Evolutionary conservation across 2,888 invertebrate genomes (phyloP), one percentile per base, ranked within the genome.

Genomic region (Erebia ligea): DNA sequence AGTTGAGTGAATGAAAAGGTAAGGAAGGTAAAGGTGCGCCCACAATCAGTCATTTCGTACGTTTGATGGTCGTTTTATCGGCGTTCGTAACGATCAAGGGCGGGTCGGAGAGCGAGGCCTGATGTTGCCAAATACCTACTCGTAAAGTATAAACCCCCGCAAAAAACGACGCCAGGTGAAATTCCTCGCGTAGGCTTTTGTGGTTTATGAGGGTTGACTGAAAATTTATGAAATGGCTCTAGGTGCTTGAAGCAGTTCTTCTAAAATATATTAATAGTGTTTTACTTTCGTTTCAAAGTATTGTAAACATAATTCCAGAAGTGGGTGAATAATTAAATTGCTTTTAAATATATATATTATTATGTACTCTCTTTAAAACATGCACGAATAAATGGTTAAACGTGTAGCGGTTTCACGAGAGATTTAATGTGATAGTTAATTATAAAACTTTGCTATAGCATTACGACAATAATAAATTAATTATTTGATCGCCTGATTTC

Each of bases 21-120:
- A 13, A 61, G 61, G 19, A 42, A 61, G 61, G 42, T 19, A 40
- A 42, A 59, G 59, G 59, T 17, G 59, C 42, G 10, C 59, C 59
- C 59, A 54, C 54, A 54, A 19, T 54, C 19, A 54, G 59, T 40
- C 17, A n/a, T 40, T 40, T 42, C 40, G 17, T 13, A 45, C 13
- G 45, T 13, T 11, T 45, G 45, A 61, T 45, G 61, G 61, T 45
- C 45, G 62, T 48, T 62, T 62, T 62, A 62, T 48, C 62, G 61
- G 62, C 62, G 13, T 15, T 57, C 61, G 11, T 19, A 45, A 61
- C 61, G n/a, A 42, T 61, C 11, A 61, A 61, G 21, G 10, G 9
- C 42, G 17, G 40, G 59, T 10, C 42, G 59, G 17, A 59, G 59
- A 10, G 59, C 59, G 42, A 0, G 3, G 13, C 56, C 56, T 40